These are phyloP conservation scores for Xiphophorus birchmanni DNA, from an alignment of 2,797 vertebrate species.

Conservation along the genomic window DNA sequence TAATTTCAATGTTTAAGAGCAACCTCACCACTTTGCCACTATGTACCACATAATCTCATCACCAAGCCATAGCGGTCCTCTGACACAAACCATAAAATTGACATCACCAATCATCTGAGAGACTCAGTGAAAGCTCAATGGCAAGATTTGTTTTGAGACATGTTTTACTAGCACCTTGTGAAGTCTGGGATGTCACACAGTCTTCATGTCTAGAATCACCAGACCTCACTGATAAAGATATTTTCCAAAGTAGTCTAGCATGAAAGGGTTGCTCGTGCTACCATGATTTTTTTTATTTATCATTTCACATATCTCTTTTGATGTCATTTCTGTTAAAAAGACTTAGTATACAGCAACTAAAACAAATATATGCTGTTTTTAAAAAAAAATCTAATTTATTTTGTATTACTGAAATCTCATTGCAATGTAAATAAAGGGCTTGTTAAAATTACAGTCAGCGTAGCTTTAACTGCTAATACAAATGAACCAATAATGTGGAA, in stretches of 20 bases:
- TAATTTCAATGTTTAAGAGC: background rate
- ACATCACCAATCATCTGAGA: background rate
- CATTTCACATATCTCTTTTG: background rate
- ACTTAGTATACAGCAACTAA: background rate
- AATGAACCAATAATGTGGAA: background rate
- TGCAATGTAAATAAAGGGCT: background rate
- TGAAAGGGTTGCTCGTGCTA: background rate
- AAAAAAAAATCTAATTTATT: background rate
- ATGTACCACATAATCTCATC: background rate
- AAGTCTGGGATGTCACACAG: background rate
- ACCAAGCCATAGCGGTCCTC: background rate
- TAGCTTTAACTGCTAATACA: background rate
- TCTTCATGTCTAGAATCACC: background rate
- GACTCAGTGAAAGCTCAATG: constrained; percentile 2
- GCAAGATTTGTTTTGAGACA: constrained; percentile 13
- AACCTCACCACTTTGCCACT: background rate
- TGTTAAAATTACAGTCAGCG: background rate
- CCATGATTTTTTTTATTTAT: no score
- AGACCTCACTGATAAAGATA: background rate
- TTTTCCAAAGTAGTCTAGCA: constrained; percentile 2
- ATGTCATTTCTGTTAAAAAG: constrained; percentile 23
- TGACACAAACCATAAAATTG: background rate
- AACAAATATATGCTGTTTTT: background rate
- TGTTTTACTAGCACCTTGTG: constrained; percentile 7
- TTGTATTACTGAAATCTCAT: background rate